These are phyloP conservation scores for Stercorarius parasiticus DNA, from an alignment of 2,113 vertebrate genomes.

Conservation along the genomic window DNA sequence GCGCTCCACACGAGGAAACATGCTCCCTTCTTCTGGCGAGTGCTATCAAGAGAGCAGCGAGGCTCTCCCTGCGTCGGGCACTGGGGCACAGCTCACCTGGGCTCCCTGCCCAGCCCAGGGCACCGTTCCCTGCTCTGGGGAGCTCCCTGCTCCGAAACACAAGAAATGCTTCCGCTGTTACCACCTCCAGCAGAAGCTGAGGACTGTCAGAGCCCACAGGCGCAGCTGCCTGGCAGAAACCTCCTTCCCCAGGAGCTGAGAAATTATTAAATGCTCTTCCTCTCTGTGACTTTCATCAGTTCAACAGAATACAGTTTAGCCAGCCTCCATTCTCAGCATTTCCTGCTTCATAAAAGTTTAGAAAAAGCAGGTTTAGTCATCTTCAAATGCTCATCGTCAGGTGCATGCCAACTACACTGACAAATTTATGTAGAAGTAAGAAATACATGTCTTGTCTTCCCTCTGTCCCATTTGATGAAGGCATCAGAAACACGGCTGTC, in stretches of 20 bases:
- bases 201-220: background rate
- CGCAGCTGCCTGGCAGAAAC: background rate
- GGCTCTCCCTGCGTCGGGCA: background rate
- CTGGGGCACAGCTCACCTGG: background rate
- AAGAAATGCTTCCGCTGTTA: background rate
- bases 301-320: background rate
- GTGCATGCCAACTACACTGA: background rate
- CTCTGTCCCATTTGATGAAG: background rate
- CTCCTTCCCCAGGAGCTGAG: background rate
- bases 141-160: background rate
- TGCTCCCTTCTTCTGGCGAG: background rate
- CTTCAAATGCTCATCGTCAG: background rate
- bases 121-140: background rate
- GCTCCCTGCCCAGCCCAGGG: background rate
- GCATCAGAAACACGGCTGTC: background rate
- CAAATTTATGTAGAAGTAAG: background rate
- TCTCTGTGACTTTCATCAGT: background rate
- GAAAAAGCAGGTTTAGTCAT: background rate
- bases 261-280: background rate
- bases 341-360: background rate
- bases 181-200: background rate
- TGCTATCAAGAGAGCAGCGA: background rate
- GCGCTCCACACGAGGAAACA: background rate
- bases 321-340: background rate
- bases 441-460: background rate